Base-by-base conservation (phyloP, 2,797 vertebrate genomes). In the Limnodromus scolopaceus region DNA sequence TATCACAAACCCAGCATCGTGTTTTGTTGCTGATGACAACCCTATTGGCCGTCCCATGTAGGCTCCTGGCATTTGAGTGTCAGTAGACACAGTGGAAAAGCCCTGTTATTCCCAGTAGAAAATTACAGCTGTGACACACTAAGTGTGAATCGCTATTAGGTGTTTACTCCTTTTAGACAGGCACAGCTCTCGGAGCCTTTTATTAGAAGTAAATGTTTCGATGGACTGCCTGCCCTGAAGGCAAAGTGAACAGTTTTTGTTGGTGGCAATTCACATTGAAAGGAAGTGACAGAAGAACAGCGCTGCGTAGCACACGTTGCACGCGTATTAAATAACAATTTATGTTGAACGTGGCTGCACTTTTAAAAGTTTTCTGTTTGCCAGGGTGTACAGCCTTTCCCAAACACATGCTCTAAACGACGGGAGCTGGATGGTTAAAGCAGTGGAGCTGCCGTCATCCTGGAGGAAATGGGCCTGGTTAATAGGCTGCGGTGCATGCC, bases 401-500 rank as follows among this genome's bases (percentile, higher is more conserved):
- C 28, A 16, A 41, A 32, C 53, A 36, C 9, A 7, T 0, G 1
- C 53, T 80, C 64, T 19, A 83, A 77, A 38, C 2, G 8, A 27
- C 11, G 43, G 71, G 45, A 91, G 27, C 46, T 93, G 69, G 46
- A 57, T 91, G 68, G 84, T 89, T 92, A 95, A 91, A 93, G 66
- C 39, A 57, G 64, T 24, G 30, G 55, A 82, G 87, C 38, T 86
- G 41, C 74, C 8, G 17, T 88, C 45, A 66, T 77, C 48, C 45
- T 87, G 78, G 49, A 93, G 68, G 46, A 95, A 94, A 68, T 32
- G 83, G 23, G 57, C 75, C 86, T 87, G 32, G 53, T 94, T 96
- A 92, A 70, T 64, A 85, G 68, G 64, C 84, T 92, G 61, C 87
- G 86, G 41, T 92, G 84, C 79, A 68, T 97, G 86, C 95, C 86